Conservation (phyloP, 2,113 vertebrate species). For the Sinocyclocheilus grahami region DNA sequence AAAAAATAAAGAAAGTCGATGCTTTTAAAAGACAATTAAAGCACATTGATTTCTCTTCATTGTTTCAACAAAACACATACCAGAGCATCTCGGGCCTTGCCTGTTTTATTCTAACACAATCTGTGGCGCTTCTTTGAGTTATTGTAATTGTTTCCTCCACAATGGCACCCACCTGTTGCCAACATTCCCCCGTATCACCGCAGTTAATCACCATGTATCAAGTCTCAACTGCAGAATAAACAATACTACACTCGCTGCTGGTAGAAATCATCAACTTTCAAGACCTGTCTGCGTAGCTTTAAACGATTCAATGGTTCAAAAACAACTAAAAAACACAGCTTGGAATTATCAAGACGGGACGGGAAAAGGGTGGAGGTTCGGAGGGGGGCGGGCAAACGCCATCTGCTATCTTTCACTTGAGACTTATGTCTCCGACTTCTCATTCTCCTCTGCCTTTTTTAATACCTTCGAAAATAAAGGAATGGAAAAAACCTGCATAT, state of each 20-base stretch:
- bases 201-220: neutral
- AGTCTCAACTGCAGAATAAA: neutral
- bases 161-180: constrained; percentile 33
- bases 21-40: constrained; percentile 43
- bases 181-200: neutral
- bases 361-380: neutral
- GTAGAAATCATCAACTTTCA: neutral
- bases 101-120: neutral
- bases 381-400: constrained; percentile 24
- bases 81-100: constrained; percentile 2
- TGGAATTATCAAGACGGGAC: constrained; percentile 53
- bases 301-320: constrained; percentile 9
- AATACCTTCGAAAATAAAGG: constrained; percentile 69
- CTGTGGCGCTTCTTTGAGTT: neutral
- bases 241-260: neutral
- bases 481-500: constrained; percentile 70
- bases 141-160: constrained; percentile 14
- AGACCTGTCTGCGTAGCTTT: constrained; percentile 3
- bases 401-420: constrained; percentile 64
- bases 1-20: neutral
- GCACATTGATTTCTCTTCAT: constrained; percentile 29
- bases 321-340: constrained; percentile 49
- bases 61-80: constrained; percentile 20
- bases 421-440: constrained; percentile 58
- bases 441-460: constrained; percentile 66